phyloP scores from a whole-genome alignment of 2,888 invertebrate genomes.

The Heliconius cydno region DNA sequence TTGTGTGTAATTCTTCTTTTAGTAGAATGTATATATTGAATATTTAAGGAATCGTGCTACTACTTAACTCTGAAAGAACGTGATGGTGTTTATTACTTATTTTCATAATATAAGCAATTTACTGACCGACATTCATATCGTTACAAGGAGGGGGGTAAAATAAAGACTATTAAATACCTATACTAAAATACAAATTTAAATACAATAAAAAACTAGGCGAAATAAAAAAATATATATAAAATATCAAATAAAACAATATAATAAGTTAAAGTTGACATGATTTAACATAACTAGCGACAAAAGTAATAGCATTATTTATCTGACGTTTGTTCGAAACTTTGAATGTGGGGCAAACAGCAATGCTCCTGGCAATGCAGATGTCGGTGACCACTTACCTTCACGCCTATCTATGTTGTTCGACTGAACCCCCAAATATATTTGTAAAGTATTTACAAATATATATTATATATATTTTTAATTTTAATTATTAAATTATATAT shows the following conservation, averaged over 20 bases:
- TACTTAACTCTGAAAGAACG: too few relatives aligned
- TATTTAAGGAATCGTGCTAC: too few relatives aligned
- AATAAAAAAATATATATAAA: not conserved
- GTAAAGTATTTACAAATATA: not conserved
- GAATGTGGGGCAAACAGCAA: constrained; percentile 20
- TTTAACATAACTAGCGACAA: not conserved
- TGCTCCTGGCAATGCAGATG: constrained; percentile 32
- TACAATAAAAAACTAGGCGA: not conserved
- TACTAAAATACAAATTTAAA: not conserved
- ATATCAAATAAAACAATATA: not conserved
- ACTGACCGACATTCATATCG: not conserved
- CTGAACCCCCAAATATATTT: not conserved
- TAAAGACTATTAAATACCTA: not conserved
- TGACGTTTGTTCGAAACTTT: constrained; percentile 11
- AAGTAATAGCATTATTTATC: constrained; percentile 5
- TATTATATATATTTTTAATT: too few relatives aligned
- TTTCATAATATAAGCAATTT: not conserved
- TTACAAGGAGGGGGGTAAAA: not conserved
- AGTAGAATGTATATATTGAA: not conserved
- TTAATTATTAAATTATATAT: too few relatives aligned
- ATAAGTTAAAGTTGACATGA: not conserved
- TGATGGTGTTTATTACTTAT: too few relatives aligned
- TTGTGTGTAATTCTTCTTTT: not conserved
- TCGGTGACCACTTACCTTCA: constrained; percentile 24
- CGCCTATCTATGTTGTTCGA: constrained; percentile 18